These are phyloP conservation scores for Sebastes fasciatus DNA, from an alignment of 2,113 vertebrate species.

Conservation along the genomic window DNA sequence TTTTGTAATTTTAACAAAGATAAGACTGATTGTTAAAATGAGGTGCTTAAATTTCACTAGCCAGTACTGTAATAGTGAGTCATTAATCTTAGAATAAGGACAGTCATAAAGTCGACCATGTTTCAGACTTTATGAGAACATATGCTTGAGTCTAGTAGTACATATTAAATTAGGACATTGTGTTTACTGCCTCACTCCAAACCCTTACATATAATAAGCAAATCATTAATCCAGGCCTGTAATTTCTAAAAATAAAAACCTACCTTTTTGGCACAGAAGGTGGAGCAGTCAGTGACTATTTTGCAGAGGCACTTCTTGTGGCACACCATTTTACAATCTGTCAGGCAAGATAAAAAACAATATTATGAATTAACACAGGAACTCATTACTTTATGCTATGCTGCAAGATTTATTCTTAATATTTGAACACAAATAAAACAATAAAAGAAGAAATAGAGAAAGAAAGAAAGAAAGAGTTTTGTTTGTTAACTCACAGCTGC, in stretches of 20 bases:
- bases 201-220: neutral
- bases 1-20: slow-evolving; percentile 4
- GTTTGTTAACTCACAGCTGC: slow-evolving; percentile 88
- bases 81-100: neutral
- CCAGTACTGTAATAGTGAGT: neutral
- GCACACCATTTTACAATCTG: slow-evolving; percentile 96
- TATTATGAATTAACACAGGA: neutral
- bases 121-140: neutral
- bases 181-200: neutral
- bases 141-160: neutral
- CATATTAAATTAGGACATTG: neutral
- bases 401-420: neutral
- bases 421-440: neutral
- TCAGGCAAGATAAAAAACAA: slow-evolving; percentile 14
- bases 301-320: slow-evolving; percentile 96
- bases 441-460: neutral
- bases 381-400: neutral
- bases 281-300: slow-evolving; percentile 88
- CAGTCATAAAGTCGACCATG: neutral
- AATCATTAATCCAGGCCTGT: neutral
- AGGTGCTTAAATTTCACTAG: neutral
- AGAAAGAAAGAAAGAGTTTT: neutral
- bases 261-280: slow-evolving; percentile 88
- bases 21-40: neutral
- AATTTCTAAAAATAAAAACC: slow-evolving; percentile 9